Conservation (phyloP, 2,113 vertebrate species). For the Passer montanus region DNA sequence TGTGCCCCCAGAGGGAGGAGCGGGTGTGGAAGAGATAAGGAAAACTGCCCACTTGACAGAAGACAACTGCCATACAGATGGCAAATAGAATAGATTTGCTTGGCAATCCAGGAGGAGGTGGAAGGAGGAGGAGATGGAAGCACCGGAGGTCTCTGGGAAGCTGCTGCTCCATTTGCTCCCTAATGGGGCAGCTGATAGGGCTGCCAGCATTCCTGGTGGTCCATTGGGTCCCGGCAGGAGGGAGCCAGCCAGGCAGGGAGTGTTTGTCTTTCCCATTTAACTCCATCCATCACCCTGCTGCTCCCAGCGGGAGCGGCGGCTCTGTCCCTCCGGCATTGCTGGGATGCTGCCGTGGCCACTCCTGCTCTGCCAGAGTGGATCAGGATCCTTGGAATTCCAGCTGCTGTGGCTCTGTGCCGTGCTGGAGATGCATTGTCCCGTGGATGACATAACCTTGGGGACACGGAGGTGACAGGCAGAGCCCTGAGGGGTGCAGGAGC, state of each 20-base stretch:
- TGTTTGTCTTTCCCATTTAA: not conserved
- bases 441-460: not conserved
- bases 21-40: too few species aligned
- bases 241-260: not conserved
- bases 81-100: too few species aligned
- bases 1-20: too few species aligned
- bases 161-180: not conserved
- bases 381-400: accelerated
- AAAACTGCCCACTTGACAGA: too few species aligned
- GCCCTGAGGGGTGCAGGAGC: not conserved
- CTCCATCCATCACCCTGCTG: not conserved
- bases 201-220: not conserved
- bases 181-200: conserved; percentile 9
- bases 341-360: not conserved
- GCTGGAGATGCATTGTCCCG: accelerated
- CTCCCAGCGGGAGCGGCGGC: not conserved
- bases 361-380: not conserved
- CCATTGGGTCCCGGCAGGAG: not conserved
- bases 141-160: not conserved
- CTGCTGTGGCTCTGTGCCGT: accelerated
- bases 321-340: accelerated
- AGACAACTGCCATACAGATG: too few species aligned
- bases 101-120: too few species aligned
- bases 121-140: not conserved
- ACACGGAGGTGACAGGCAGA: not conserved